These are phyloP conservation scores for Sclerodermus sp. DNA, from an alignment of 2,888 invertebrate species.

Conservation along the genomic window DNA sequence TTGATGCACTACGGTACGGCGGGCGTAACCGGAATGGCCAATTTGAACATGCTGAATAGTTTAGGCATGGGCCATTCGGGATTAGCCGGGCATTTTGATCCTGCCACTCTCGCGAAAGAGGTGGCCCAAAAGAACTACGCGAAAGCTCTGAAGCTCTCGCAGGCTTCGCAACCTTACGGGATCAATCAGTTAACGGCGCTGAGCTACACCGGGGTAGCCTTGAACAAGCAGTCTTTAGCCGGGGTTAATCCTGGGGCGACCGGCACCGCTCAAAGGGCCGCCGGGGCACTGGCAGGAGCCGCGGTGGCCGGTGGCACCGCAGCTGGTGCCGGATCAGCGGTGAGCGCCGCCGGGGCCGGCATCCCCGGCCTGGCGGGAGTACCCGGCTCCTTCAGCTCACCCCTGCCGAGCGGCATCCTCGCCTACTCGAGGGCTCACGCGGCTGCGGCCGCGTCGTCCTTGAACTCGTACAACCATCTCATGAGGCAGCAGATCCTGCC, in stretches of 20 bases:
- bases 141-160: slow-evolving; percentile 70
- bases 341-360: slow-evolving; percentile 26
- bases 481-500: slow-evolving; percentile 55
- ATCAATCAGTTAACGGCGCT: slow-evolving; percentile 64
- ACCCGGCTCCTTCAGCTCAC: slow-evolving; percentile 40
- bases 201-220: slow-evolving; percentile 71
- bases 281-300: slow-evolving; percentile 35
- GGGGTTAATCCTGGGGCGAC: slow-evolving; percentile 44
- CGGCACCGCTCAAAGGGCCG: slow-evolving; percentile 27
- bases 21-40: slow-evolving; percentile 26
- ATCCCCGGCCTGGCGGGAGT: slow-evolving; percentile 36
- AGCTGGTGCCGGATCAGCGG: slow-evolving; percentile 17
- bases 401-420: slow-evolving; percentile 46
- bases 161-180: slow-evolving; percentile 40
- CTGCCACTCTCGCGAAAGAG: slow-evolving; percentile 74
- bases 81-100: slow-evolving; percentile 54
- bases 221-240: slow-evolving; percentile 66
- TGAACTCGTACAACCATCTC: slow-evolving; percentile 59
- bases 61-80: slow-evolving; percentile 30
- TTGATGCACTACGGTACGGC: slow-evolving; percentile 22
- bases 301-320: slow-evolving; percentile 46
- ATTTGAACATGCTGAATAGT: slow-evolving; percentile 42
- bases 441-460: slow-evolving; percentile 46
- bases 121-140: slow-evolving; percentile 83
- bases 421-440: slow-evolving; percentile 50